phyloP scores from a whole-genome alignment of 2,888 invertebrate species.

The Chrysotoxum bicinctum region DNA sequence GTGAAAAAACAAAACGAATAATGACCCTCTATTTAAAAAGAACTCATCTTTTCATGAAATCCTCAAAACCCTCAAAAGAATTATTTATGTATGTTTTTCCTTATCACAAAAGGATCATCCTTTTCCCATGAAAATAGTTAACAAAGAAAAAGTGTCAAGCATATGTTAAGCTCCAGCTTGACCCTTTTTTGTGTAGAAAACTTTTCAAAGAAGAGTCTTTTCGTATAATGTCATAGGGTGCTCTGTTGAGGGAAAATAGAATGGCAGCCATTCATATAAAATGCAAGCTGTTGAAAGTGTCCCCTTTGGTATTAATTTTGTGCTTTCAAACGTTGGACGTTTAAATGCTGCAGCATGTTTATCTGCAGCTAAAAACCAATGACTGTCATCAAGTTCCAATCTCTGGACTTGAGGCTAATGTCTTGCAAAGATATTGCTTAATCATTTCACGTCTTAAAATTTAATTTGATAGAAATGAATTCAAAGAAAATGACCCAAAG shows the following conservation, averaged over 20 bases:
- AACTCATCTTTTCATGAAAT: background rate
- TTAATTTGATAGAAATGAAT: conserved; percentile 34
- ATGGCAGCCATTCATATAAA: conserved; percentile 4
- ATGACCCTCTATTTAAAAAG: background rate
- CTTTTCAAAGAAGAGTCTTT: conserved; percentile 16
- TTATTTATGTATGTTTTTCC: background rate
- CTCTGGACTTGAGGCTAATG: conserved; percentile 16
- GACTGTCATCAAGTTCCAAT: conserved; percentile 27
- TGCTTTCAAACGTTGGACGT: background rate
- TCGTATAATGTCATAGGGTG: background rate
- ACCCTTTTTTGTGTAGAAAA: conserved; percentile 43
- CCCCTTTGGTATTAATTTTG: background rate
- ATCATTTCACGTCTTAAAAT: conserved; percentile 42
- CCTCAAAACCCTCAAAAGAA: background rate
- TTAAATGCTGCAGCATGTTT: conserved; percentile 1
- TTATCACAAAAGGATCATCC: background rate
- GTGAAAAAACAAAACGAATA: no score
- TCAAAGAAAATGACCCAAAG: conserved; percentile 13
- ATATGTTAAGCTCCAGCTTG: conserved; percentile 52
- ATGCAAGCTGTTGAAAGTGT: conserved; percentile 6
- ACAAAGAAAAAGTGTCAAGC: conserved; percentile 52
- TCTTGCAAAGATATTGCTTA: conserved; percentile 30
- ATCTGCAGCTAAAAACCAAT: conserved; percentile 33
- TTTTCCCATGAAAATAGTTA: background rate
- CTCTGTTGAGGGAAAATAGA: background rate